Base-by-base conservation (phyloP, 2,888 invertebrate species). In the Ophion ventricosus region DNA sequence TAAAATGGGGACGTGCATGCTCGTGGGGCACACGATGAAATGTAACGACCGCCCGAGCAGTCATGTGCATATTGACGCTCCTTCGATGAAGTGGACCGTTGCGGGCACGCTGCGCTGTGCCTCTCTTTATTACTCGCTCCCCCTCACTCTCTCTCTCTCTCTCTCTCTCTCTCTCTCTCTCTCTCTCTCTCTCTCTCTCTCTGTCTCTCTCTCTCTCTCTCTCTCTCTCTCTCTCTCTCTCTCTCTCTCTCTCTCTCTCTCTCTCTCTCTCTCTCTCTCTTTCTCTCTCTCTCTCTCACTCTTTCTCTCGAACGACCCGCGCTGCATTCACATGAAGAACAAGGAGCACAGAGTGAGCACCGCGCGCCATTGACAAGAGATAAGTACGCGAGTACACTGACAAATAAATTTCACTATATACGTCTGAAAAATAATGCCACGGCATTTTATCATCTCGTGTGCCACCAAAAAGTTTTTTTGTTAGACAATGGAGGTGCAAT, bases 11-110 rank as follows among this genome's bases (percentile, higher is more conserved):
- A 74, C 49, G 57, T 59, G 43, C 43, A 67, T 54, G 73, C 67
- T 63, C 26, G 43, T 57, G 73, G 74, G 73, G 49, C 25, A 57
- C 78, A 86, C 84, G 86, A 87, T 87, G 85, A 86, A 87, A 85
- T 85, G 88, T 86, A 87, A 85, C 82, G 66, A 69, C 76, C 66
- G 64, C 80, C 85, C 64, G 67, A 77, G 85, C 86, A 85, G 69
- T 78, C 59, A 20, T 76, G 67, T 77, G 66, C 70, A 57, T 80
- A 73, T 73, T 54, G 72, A 73, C 64, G 80, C 66, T 63, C 74
- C 59, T 80, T 80, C 80, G 66, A 75, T 69, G 74, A 67, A 67
- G 67, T 59, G 80, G 59, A 67, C 56, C 57, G 79, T 79, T 79
- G 79, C 79, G 79, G 72, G 79, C 72, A 64, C 72, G 56, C 72